Evolutionary conservation across 2,888 invertebrate genomes (phyloP).

Genomic region (Synanthedon andrenaeformis): DNA sequence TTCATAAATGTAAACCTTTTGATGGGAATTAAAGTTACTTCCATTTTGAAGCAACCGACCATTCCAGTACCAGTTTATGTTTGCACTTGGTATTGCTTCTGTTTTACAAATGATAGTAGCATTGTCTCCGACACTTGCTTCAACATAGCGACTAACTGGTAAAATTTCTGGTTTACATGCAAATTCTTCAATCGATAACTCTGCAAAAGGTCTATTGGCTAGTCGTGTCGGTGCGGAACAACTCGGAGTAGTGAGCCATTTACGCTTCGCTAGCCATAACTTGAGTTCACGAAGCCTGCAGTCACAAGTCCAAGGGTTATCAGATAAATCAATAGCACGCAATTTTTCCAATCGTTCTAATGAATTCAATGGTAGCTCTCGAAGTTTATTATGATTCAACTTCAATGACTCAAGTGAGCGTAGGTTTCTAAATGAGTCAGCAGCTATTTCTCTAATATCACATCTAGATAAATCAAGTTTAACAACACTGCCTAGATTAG

Average conservation of each 20-base stretch:
- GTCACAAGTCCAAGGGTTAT: constrained; percentile 91
- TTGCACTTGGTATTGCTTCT: constrained; percentile 83
- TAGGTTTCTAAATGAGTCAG: constrained; percentile 78
- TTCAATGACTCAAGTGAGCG: constrained; percentile 82
- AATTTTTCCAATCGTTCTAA: constrained; percentile 80
- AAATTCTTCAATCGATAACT: constrained; percentile 83
- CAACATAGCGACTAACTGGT: constrained; percentile 80
- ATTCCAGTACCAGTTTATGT: constrained; percentile 89
- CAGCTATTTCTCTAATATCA: constrained; percentile 81
- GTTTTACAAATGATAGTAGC: constrained; percentile 86
- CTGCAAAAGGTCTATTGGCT: constrained; percentile 79
- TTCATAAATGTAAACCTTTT: constrained; percentile 81
- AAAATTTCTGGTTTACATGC: constrained; percentile 87
- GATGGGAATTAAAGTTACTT: constrained; percentile 82
- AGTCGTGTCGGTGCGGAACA: constrained; percentile 81
- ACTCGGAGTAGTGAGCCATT: constrained; percentile 81
- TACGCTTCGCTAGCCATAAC: constrained; percentile 83
- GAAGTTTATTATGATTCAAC: constrained; percentile 83
- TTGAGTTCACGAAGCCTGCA: constrained; percentile 85
- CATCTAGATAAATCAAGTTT: constrained; percentile 88
- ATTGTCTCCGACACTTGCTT: constrained; percentile 85
- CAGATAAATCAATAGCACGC: constrained; percentile 85
- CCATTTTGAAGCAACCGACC: constrained; percentile 82
- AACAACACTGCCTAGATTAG: constrained; percentile 79
- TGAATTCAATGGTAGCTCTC: constrained; percentile 78